Evolutionary conservation across 2,797 vertebrate species (phyloP), one percentile per base, ranked within the genome.

Genomic region (Onychomys leucogaster): DNA sequence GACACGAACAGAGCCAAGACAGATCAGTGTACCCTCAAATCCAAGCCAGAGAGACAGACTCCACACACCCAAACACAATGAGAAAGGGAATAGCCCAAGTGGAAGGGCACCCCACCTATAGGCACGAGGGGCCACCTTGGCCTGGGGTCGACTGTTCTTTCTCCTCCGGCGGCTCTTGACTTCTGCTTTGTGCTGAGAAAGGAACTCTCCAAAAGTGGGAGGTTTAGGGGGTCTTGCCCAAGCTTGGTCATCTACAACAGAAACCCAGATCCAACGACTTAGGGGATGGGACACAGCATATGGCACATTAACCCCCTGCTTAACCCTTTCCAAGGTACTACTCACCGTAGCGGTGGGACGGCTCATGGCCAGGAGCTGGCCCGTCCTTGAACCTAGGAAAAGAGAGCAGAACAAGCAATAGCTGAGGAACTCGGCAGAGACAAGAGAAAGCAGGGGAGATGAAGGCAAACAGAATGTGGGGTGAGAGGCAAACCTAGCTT

Each of bases 181-280:
- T 29, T 98, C 98, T 32, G 96, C 97, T 97, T 98, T 96, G 91
- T 98, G 98, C 81, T 99, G 99, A 0, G 99, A 98, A 90, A 99
- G 92, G 98, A 99, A 99, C 92, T 99, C 99, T 0, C 99, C 99
- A 27, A 99, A 99, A 0, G 99, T 99, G 0, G 99, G 98, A 0
- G 91, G 97, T 87, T 99, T 99, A 5, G 99, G 99, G 8, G 99
- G 98, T 1, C 98, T 98, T 57, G 65, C 88, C 83, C 96, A 97
- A 49, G 96, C 92, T 65, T 95, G 96, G 27, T 97, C 97, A 82
- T 97, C 97, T 97, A 59, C 78, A 92, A 91, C 4, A 91, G 71
- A 95, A 52, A 87, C 21, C 37, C 73, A 49, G 43, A 63, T 32
- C 73, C 81, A 49, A 63, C 29, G 0, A 98, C 88, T 97, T 98